Evolutionary conservation across 2,888 invertebrate genomes (phyloP).

Genomic region (Pammene aurita): DNA sequence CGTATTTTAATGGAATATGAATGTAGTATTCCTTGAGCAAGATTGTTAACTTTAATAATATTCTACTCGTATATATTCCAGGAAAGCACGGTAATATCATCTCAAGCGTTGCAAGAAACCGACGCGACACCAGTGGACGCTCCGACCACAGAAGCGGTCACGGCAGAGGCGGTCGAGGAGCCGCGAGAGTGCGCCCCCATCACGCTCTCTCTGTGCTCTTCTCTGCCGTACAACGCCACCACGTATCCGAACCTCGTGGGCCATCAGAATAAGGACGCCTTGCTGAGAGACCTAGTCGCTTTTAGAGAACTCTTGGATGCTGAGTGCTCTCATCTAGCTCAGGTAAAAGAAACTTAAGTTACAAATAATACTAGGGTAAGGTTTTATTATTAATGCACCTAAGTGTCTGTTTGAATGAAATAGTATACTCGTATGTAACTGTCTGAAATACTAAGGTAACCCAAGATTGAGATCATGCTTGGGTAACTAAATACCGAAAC

Average conservation of each 20-base stretch:
- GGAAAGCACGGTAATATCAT: conserved; percentile 78
- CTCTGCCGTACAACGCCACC: conserved; percentile 90
- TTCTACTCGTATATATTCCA: conserved; percentile 57
- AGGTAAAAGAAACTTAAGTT: conserved; percentile 61
- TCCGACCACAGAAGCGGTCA: conserved; percentile 70
- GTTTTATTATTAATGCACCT: too few species aligned
- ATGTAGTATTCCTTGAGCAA: too few species aligned
- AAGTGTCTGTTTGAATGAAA: not conserved
- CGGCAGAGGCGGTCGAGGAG: conserved; percentile 78
- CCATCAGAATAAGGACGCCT: conserved; percentile 85
- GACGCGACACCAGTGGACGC: conserved; percentile 67
- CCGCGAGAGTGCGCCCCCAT: conserved; percentile 87
- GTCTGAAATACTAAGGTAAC: conserved; percentile 5
- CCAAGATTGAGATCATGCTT: conserved; percentile 11
- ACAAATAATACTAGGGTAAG: not conserved
- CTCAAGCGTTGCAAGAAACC: conserved; percentile 70
- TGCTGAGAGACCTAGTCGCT: conserved; percentile 88
- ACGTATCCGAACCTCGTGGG: conserved; percentile 92
- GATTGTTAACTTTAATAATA: too few species aligned
- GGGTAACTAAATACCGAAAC: conserved; percentile 17
- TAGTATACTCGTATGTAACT: not conserved
- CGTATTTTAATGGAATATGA: too few species aligned
- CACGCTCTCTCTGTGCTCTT: conserved; percentile 87
- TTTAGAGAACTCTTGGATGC: conserved; percentile 95
- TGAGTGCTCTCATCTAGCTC: conserved; percentile 93